Conservation (phyloP, 1,140 invertebrate species). For the Saccostrea echinata region DNA sequence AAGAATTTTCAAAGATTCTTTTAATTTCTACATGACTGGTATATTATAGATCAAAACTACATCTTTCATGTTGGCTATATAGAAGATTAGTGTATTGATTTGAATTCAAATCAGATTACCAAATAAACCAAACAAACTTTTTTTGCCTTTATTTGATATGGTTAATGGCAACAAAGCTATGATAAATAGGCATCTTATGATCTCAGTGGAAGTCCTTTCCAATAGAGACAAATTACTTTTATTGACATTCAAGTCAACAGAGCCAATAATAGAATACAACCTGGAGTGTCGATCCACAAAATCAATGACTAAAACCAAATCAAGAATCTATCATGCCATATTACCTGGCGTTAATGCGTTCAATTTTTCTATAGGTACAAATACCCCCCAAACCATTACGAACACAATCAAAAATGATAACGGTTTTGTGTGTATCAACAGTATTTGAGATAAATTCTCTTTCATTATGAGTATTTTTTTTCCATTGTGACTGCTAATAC, state of each 20-base stretch:
- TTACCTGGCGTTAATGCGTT: background rate
- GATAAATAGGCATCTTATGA: slow-evolving; percentile 23
- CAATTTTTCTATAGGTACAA: background rate
- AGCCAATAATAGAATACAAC: background rate
- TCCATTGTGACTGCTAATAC: too few species aligned
- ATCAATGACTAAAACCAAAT: background rate
- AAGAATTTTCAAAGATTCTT: too few species aligned
- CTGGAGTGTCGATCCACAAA: background rate
- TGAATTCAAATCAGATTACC: background rate
- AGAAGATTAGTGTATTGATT: slow-evolving; percentile 1
- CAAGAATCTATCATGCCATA: background rate
- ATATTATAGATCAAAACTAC: background rate
- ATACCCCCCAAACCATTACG: background rate
- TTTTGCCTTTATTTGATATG: background rate
- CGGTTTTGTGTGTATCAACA: background rate
- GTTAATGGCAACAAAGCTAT: slow-evolving; percentile 1
- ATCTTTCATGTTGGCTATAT: background rate
- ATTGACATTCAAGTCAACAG: slow-evolving; percentile 2
- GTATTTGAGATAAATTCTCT: background rate
- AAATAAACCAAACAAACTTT: background rate
- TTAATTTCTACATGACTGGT: too few species aligned
- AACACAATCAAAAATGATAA: background rate
- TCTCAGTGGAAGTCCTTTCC: background rate
- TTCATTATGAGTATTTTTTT: too few species aligned
- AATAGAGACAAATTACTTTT: slow-evolving; percentile 5